phyloP scores from a whole-genome alignment of 2,797 vertebrate genomes.

The Etheostoma nigrum region DNA sequence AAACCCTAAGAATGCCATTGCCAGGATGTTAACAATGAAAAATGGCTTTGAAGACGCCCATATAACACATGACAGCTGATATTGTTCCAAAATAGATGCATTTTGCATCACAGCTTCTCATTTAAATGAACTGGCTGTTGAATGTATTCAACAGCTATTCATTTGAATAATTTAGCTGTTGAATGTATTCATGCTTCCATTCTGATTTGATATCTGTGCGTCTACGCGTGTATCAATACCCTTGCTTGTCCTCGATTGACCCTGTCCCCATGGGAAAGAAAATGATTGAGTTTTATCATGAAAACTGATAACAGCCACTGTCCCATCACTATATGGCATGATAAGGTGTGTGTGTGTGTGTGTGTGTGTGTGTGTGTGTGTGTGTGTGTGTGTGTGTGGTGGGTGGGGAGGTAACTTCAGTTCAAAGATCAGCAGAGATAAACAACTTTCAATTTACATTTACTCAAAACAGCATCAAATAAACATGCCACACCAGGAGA shows the following conservation, averaged over 20 bases:
- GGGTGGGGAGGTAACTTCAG: background rate
- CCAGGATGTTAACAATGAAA: slow-evolving; percentile 9
- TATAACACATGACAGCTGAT: slow-evolving; percentile 29
- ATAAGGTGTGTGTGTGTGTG: slow-evolving; percentile 22
- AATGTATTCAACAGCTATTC: slow-evolving; percentile 43
- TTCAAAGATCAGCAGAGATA: slow-evolving; percentile 37
- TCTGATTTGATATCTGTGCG: slow-evolving; percentile 39
- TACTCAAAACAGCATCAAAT: slow-evolving; percentile 17
- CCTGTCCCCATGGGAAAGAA: slow-evolving; percentile 15
- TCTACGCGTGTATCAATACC: slow-evolving; percentile 7
- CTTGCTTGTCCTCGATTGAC: slow-evolving; percentile 37
- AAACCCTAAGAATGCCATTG: slow-evolving; percentile 9
- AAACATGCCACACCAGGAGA: slow-evolving; percentile 8
- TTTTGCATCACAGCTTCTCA: slow-evolving; percentile 23
- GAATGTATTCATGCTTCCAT: slow-evolving; percentile 43
- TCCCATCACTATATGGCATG: slow-evolving; percentile 13
- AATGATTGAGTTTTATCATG: slow-evolving; percentile 47
- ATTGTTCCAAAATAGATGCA: slow-evolving; percentile 29
- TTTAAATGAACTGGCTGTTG: slow-evolving; percentile 34
- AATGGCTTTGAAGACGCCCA: slow-evolving; percentile 20
- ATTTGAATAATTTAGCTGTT: slow-evolving; percentile 32
- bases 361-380: background rate
- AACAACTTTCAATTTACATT: slow-evolving; percentile 26
- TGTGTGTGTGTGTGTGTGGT: background rate
- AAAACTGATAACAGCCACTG: slow-evolving; percentile 26